Base-by-base conservation (phyloP, 2,113 vertebrate species). In the Tachysurus vachellii region DNA sequence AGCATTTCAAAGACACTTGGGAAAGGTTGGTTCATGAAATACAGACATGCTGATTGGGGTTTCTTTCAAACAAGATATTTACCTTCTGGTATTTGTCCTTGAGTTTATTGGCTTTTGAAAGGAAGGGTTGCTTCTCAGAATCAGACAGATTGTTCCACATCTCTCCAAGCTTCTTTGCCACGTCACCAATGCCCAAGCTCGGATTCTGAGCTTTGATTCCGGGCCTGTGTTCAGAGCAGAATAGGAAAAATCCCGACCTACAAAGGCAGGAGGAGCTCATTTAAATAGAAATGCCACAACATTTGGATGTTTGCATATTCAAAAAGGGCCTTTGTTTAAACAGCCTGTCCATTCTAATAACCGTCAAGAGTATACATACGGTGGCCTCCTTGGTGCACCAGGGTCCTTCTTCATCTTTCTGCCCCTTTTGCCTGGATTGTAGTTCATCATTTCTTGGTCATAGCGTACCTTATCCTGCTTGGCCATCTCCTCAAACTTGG, bases 41-140 rank as follows among this genome's bases (percentile, higher is more conserved):
- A 21, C 3, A 50, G 1, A 16, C 75, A 80, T 6, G 21, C 14
- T 50, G 5, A 21, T 23, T 77, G 4, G 47, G 21, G n/a, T 53
- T 53, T 77, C 2, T 19, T 19, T 10, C n/a, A 28, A 8, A 62
- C 57, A 85, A 70, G 42, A 44, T 3, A 17, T 36, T 61, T 93
- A 97, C 96, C 96, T 97, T 97, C 91, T 96, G 95, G 0, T 96
- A 97, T 89, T 97, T 97, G 92, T 97, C 96, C 94, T 97, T 97
- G 92, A 97, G 96, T 83, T 96, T 96, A 2, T 93, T 96, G 0
- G 96, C 96, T 93, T 97, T 96, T 26, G 92, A 95, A 21, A 96
- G 95, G 17, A 97, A 97, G 62, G 97, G 96, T 90, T 96, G 96
- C 89, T 97, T 97, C 83, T 96, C 95, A 1, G 93, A 92, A 79